Percentiles rank a stretch among this genome's conserved stretches.
Evolutionary conservation across 2,113 vertebrate genomes (phyloP).

Genomic region (Ramphastos sulfuratus): DNA sequence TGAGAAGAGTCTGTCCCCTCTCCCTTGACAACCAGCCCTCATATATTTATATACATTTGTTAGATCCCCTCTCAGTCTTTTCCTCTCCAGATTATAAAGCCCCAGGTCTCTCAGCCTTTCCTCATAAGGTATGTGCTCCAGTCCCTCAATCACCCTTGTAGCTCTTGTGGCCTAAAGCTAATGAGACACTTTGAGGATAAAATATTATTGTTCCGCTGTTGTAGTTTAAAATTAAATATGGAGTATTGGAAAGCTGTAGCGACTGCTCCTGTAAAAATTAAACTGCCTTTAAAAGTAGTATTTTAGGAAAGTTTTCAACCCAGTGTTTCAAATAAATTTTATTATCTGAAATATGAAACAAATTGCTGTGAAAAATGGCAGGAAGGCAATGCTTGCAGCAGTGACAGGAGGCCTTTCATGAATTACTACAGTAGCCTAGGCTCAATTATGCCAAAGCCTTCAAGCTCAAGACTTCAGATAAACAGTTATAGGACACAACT

Average conservation of each 20-base stretch:
- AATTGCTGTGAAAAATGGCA: background rate
- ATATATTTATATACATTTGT: too few relatives aligned
- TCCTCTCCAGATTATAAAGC: too few relatives aligned
- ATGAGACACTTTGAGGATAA: background rate
- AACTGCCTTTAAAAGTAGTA: background rate
- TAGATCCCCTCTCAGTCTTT: too few relatives aligned
- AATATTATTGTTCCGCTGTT: background rate
- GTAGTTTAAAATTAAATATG: background rate
- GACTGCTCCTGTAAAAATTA: background rate
- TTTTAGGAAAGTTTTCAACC: background rate
- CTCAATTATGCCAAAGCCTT: background rate
- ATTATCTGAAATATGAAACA: background rate
- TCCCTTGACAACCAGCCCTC: too few relatives aligned
- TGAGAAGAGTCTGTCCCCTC: too few relatives aligned
- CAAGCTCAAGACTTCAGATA: background rate
- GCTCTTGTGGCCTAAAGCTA: background rate
- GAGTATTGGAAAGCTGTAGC: background rate
- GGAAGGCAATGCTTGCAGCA: background rate
- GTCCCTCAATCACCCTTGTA: too few relatives aligned
- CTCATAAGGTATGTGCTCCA: too few relatives aligned
- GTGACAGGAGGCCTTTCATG: background rate
- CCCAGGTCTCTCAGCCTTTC: too few relatives aligned
- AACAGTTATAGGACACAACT: background rate
- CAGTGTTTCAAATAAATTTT: background rate
- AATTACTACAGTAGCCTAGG: background rate